A percentile compares a stretch with the other conserved stretches of the same genome.
These are phyloP conservation scores for Tympanuchus pallidicinctus DNA, from an alignment of 2,113 vertebrate genomes.

Conservation along the genomic window DNA sequence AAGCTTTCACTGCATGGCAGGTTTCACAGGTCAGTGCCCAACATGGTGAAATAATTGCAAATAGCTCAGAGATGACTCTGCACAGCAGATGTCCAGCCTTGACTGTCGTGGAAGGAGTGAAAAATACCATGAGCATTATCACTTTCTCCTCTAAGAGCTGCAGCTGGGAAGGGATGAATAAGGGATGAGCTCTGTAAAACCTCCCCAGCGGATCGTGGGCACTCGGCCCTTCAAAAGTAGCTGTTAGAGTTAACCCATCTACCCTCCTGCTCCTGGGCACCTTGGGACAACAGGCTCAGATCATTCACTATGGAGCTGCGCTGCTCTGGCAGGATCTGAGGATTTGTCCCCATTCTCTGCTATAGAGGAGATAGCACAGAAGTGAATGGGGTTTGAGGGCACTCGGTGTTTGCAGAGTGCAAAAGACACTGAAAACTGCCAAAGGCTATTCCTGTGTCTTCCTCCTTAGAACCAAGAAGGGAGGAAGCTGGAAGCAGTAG, in stretches of 20 bases:
- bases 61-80: not conserved
- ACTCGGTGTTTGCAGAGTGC: not conserved
- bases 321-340: not conserved
- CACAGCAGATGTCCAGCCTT: not conserved
- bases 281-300: not conserved
- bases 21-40: not conserved
- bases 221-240: not conserved
- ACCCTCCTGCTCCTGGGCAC: not conserved
- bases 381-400: not conserved
- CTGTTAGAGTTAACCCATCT: not conserved
- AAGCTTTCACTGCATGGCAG: not conserved
- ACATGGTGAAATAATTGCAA: too few species aligned
- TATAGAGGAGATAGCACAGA: not conserved
- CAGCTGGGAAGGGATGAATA: rapidly evolving
- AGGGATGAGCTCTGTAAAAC: too few species aligned
- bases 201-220: rapidly evolving
- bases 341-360: not conserved
- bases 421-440: not conserved
- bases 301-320: not conserved
- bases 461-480: not conserved
- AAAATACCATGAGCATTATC: rapidly evolving
- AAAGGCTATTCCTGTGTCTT: not conserved
- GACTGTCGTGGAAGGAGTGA: not conserved
- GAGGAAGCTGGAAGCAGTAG: not conserved
- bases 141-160: not conserved